Evolutionary conservation across 2,888 invertebrate genomes (phyloP).

Genomic region (Synanthedon myopaeformis): DNA sequence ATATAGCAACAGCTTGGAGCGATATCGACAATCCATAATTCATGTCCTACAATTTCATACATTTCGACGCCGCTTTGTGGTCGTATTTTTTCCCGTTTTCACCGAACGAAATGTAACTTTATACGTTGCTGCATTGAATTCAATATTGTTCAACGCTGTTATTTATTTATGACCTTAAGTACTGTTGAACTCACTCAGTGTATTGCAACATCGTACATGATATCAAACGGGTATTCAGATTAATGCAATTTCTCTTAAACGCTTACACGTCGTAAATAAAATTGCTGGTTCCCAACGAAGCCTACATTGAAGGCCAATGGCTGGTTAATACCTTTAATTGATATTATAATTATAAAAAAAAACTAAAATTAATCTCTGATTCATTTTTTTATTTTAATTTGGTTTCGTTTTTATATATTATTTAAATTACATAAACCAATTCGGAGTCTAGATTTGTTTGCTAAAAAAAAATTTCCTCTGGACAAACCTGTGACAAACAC

Average conservation of each 20-base stretch:
- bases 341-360: slow-evolving; percentile 10
- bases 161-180: slow-evolving; percentile 26
- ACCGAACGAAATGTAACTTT: slow-evolving; percentile 37
- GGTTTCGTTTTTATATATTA: too few relatives aligned
- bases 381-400: not conserved
- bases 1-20: slow-evolving; percentile 69
- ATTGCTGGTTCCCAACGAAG: slow-evolving; percentile 52
- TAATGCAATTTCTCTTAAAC: slow-evolving; percentile 71
- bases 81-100: slow-evolving; percentile 24
- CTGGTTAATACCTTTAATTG: slow-evolving; percentile 52
- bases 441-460: too few relatives aligned
- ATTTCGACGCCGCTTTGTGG: slow-evolving; percentile 31
- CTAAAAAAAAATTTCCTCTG: too few relatives aligned
- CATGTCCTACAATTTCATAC: slow-evolving; percentile 70
- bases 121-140: slow-evolving; percentile 20
- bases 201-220: slow-evolving; percentile 67
- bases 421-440: too few relatives aligned
- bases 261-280: slow-evolving; percentile 70
- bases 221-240: slow-evolving; percentile 69
- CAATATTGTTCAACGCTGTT: slow-evolving; percentile 18
- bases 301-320: slow-evolving; percentile 35
- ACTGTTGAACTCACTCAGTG: slow-evolving; percentile 35
- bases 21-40: slow-evolving; percentile 72
- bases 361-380: not conserved
- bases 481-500: too few relatives aligned